Evolutionary conservation across 1,140 invertebrate species (phyloP).

Genomic region (Oscheius sp.): DNA sequence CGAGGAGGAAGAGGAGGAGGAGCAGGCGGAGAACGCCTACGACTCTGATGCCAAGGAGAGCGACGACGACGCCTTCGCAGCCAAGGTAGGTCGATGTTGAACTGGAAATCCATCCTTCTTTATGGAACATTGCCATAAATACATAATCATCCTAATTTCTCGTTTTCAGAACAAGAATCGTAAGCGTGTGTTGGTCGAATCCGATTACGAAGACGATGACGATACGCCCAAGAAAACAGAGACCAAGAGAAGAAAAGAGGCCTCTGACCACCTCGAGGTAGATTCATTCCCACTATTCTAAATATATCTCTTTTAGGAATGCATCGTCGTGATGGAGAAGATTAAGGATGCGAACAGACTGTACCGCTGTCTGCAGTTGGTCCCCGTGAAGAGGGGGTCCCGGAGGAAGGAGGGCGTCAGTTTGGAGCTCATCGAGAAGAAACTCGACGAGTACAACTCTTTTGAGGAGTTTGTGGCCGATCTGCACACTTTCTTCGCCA

Average conservation of each 20-base stretch:
- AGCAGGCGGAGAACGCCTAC: background rate
- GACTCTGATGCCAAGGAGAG: background rate
- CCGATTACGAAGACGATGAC: background rate
- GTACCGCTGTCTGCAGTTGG: background rate
- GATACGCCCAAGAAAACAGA: background rate
- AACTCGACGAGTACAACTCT: background rate
- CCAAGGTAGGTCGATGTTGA: no score
- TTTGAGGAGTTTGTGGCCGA: background rate
- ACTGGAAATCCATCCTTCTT: no score
- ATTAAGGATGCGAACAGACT: background rate
- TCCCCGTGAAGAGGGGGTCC: background rate
- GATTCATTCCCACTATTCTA: background rate
- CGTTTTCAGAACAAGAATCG: background rate
- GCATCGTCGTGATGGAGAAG: background rate
- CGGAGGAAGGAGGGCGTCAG: background rate
- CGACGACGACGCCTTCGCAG: background rate
- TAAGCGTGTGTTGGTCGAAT: background rate
- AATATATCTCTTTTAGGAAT: background rate
- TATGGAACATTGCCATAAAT: background rate
- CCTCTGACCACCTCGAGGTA: background rate
- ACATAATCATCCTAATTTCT: background rate
- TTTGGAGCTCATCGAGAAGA: background rate
- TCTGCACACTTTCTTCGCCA: background rate
- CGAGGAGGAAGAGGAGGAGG: background rate
- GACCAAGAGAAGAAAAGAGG: background rate